These are phyloP conservation scores for Merodon equestris DNA, from an alignment of 2,888 invertebrate genomes.

Conservation along the genomic window DNA sequence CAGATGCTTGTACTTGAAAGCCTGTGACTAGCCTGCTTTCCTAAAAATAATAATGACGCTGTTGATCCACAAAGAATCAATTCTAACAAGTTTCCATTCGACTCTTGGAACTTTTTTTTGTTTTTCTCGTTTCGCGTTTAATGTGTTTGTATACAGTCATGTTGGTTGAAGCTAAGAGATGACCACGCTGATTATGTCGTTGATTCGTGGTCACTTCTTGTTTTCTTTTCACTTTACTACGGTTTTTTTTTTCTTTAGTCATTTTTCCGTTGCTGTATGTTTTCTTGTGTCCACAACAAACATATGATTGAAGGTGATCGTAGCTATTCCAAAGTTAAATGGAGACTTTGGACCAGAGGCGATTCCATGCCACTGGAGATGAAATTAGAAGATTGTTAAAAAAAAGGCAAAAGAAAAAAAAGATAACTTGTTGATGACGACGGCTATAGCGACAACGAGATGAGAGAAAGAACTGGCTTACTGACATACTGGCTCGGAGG, in stretches of 20 bases:
- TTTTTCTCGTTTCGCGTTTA: conserved; percentile 9
- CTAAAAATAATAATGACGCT: conserved; percentile 37
- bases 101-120: conserved; percentile 5
- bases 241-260: no score
- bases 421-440: conserved; percentile 2
- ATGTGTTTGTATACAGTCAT: conserved; percentile 17
- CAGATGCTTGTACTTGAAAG: conserved; percentile 6
- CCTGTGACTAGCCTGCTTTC: conserved; percentile 40
- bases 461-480: conserved; percentile 65
- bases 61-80: conserved; percentile 46
- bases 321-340: conserved; percentile 53
- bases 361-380: conserved; percentile 46
- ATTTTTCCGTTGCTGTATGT: neutral
- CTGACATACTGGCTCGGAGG: conserved; percentile 21
- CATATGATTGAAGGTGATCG: conserved; percentile 41
- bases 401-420: conserved; percentile 47
- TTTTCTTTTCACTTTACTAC: conserved; percentile 38
- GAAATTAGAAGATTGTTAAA: conserved; percentile 54
- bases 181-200: conserved; percentile 35
- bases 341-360: conserved; percentile 55
- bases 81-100: conserved; percentile 46
- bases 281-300: conserved; percentile 5
- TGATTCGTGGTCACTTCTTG: conserved; percentile 58
- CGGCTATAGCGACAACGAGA: conserved; percentile 1
- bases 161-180: no score